Evolutionary conservation across 2,797 vertebrate genomes (phyloP), one percentile per base, ranked within the genome.

Genomic region (Clamator glandarius): DNA sequence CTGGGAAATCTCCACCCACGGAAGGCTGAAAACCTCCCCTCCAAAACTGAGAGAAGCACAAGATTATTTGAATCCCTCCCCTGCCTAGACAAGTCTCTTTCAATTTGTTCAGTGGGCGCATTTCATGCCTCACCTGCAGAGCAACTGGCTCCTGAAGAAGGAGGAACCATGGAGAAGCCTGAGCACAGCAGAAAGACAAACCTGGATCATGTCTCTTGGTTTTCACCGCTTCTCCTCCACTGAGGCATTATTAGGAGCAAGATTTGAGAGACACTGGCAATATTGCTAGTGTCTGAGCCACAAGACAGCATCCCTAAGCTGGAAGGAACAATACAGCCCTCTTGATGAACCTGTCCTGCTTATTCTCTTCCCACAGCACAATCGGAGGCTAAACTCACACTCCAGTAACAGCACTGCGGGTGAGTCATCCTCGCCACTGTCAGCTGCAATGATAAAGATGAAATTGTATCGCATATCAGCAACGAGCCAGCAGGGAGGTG

Each of bases 1-100:
- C 59, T 86, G 87, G 84, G 94, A 96, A 94, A 93, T 88, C 76
- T 86, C 66, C 66, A 86, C 87, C 72, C 62, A 50, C 94, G 36
- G 62, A 87, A 95, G 35, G 61, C 35, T 93, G 59, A 62, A 93
- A 93, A 84, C 26, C 42, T 77, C 14, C 39, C 28, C 25, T 42
- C 31, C 23, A 28, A 58, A 88, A 44, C 58, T 69, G 84, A 86
- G 64, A 91, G 69, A 91, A 93, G 44, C 50, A 44, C 68, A 76
- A 87, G 90, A 83, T 75, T 84, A 72, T 89, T 96, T 2, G 1
- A 92, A 88, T 68, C 66, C 73, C 54, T 80, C 73, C 55, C 76
- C 59, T 55, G 58, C 91, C 28, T 62, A 86, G 89, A 36, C 62
- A 78, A 39, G 84, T 63, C 87, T 92, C 91, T 92, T 94, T 91